Base-by-base conservation (phyloP, 30 jellyfish, hydroid and myxozoan species). In the Clytia hemisphaerica region DNA sequence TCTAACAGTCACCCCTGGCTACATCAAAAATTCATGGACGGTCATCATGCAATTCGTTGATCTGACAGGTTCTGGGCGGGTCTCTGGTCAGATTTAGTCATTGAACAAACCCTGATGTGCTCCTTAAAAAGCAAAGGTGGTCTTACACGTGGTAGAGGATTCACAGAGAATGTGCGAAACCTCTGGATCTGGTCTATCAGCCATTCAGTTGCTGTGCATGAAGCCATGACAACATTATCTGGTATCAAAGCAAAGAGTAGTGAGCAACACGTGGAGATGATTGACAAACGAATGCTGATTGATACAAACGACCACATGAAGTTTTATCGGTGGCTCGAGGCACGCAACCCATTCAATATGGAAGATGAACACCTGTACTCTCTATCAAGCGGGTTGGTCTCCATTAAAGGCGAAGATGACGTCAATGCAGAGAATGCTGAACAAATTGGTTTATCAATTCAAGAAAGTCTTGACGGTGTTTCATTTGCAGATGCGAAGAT, bases 221-320 rank as follows among this genome's bases (percentile, higher is more conserved):
- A 48, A 9, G 80, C 81, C 37, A 76, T 76, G 89, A 62, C 73
- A 63, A 71, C 4, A 31, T 35, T 59, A 7, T 0, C 79, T 42
- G 70, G 71, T 31, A 38, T 34, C 32, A 59, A 61, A 59, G 24
- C 46, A 9, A 33, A 47, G 42, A 29, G 71, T 59, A 75, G 69
- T 45, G 87, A 60, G 87, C 72, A 61, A 37, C 87, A 75, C 69
- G 45, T 58, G 37, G 87, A 60, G 37, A 58, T 75, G 78, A 60
- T 60, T 19, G 15, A 30, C 40, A 16, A 67, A 62, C 29, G 60
- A 62, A 34, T 66, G 49, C 22, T 30, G 40, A 37, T 49, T 29
- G 84, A 72, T 58, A 29, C 55, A 30, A 68, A 72, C 22, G 84
- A 58, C 46, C 26, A 63, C n/a, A 25, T 6, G 18, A 70, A 45